Evolutionary conservation across 2,888 invertebrate genomes (phyloP), one percentile per base, ranked within the genome.

Genomic region (Charanyca ferruginea): DNA sequence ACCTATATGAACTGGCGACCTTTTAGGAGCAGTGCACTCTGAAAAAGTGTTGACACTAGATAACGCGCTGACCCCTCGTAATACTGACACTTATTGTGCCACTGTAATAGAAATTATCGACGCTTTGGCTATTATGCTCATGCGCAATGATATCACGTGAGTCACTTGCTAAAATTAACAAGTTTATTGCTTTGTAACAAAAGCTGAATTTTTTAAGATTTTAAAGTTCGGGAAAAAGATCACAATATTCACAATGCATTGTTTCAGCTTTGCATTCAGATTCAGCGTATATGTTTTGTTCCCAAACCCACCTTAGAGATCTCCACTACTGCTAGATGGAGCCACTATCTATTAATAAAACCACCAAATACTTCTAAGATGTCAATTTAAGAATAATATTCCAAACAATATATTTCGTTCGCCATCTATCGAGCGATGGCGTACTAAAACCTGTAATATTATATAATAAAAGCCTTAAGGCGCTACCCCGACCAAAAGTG

Each of bases 11-110:
- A 58, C 85, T 42, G 64, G 23, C 65, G 80, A 80, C 79, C 85
- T 55, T 48, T 47, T 66, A 20, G 78, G 84, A 77, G 77, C 85
- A 83, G 63, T 83, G 86, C 62, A 84, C 86, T 78, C 70, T 72
- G 63, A 80, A 80, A 81, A 84, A 79, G 72, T 71, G 55, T 78
- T 81, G 75, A 85, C 81, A 57, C 57, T 58, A 77, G 83, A 83
- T 85, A 85, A 79, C 66, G 55, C 22, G 23, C 76, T 83, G 83
- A 84, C 84, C 85, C 70, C 66, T 74, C 76, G 76, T 77, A 77
- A 76, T 81, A 76, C 58, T 69, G 64, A 69, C 63, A 78, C 64
- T 67, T 71, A 74, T 76, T 82, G 83, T 81, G 51, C 57, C 49
- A 64, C 59, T 58, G 77, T 80, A 78, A 85, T 85, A 72, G 80